These are phyloP conservation scores for Bursaphelenchus okinawaensis DNA, from an alignment of 2,888 invertebrate genomes.

Conservation along the genomic window DNA sequence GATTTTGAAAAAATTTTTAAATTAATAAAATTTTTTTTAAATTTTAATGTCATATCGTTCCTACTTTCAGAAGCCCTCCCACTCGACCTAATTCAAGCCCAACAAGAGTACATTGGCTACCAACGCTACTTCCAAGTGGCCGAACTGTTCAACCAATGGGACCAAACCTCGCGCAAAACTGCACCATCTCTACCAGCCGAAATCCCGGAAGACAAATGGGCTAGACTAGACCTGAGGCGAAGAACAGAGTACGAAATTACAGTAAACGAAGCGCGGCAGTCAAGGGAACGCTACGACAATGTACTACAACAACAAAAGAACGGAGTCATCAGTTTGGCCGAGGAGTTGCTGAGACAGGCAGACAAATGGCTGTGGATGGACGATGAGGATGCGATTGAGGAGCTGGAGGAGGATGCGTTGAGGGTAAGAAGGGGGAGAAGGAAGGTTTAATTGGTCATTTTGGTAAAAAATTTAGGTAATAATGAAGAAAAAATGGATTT, in stretches of 20 bases:
- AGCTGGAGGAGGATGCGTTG: background rate
- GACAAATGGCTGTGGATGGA: constrained; percentile 20
- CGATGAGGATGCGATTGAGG: background rate
- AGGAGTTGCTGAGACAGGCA: constrained; percentile 9
- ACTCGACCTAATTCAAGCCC: constrained; percentile 11
- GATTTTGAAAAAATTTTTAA: background rate
- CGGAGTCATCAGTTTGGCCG: constrained; percentile 21
- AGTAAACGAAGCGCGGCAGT: constrained; percentile 19
- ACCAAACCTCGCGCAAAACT: constrained; percentile 20
- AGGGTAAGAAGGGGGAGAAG: background rate
- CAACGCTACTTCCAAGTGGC: constrained; percentile 25
- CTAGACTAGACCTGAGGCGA: constrained; percentile 21
- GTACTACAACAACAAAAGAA: background rate
- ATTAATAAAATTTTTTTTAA: background rate
- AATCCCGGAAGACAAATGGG: constrained; percentile 28
- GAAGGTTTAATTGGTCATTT: background rate
- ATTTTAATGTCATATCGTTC: background rate
- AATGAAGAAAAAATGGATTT: too few species aligned
- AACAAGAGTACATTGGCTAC: constrained; percentile 23
- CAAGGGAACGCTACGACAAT: constrained; percentile 17
- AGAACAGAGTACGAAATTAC: constrained; percentile 27
- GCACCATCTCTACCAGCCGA: constrained; percentile 23
- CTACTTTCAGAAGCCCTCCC: background rate
- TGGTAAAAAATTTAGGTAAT: too few species aligned
- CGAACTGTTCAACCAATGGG: constrained; percentile 17